Evolutionary conservation across 53 echinoderm and acorn worm species (phyloP).

Genomic region (Holothuria leucospilota): DNA sequence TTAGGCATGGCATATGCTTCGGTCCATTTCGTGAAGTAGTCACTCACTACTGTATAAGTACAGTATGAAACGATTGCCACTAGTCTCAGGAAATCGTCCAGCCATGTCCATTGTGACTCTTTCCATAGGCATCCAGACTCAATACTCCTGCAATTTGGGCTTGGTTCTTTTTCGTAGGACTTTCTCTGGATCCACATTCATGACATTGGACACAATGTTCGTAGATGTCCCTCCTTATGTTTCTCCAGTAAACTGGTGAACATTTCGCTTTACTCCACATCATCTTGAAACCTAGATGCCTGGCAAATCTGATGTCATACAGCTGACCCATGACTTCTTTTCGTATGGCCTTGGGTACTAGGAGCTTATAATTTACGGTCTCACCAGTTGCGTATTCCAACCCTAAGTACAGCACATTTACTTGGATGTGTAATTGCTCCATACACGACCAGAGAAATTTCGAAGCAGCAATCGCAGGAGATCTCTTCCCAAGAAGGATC

Average conservation of each 20-base stretch:
- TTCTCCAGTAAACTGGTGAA: constrained; percentile 26
- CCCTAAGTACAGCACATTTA: background rate
- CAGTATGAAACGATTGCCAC: too few relatives aligned
- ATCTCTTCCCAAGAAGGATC: constrained; percentile 17
- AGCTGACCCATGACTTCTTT: constrained; percentile 22
- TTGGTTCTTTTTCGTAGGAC: background rate
- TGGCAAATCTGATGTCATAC: constrained; percentile 6
- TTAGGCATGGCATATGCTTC: too few relatives aligned
- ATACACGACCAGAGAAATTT: background rate
- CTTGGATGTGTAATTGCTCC: background rate
- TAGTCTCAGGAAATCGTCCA: too few relatives aligned
- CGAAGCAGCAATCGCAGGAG: background rate
- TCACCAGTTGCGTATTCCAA: constrained; percentile 6
- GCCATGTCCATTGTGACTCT: too few relatives aligned
- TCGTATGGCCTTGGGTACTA: background rate
- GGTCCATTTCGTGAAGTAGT: too few relatives aligned
- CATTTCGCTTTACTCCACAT: constrained; percentile 15
- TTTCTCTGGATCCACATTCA: background rate
- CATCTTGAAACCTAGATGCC: constrained; percentile 5
- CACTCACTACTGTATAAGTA: too few relatives aligned
- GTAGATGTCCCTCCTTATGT: background rate
- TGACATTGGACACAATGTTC: background rate
- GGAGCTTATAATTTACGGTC: background rate
- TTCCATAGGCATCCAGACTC: too few relatives aligned
- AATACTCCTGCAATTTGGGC: too few relatives aligned